Conservation (phyloP, 37 sponge, comb jelly and placozoan genomes). For the Beroe ovata region DNA sequence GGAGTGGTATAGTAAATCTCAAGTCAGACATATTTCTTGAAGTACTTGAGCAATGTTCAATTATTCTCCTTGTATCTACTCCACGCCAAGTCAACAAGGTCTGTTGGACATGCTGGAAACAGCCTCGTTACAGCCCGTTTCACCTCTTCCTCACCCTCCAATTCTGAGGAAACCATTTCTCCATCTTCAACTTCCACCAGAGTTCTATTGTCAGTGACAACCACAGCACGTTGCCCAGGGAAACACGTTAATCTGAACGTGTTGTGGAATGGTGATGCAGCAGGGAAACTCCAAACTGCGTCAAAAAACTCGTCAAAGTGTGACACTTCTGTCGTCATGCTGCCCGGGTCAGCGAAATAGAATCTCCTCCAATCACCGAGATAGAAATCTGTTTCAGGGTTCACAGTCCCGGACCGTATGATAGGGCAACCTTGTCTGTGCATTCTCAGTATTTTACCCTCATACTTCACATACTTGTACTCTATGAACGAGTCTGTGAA, state of each 20-base stretch:
- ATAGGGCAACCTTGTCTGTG: conserved; percentile 1
- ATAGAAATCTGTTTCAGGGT: not conserved
- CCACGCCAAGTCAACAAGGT: not conserved
- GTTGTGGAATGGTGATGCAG: not conserved
- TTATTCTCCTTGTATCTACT: not conserved
- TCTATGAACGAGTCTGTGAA: conserved; percentile 69
- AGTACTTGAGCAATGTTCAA: no score
- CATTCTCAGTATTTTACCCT: conserved; percentile 13
- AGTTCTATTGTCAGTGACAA: not conserved
- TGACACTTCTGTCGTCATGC: not conserved
- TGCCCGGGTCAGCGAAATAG: not conserved
- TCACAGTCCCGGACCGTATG: not conserved
- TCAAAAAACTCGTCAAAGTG: not conserved
- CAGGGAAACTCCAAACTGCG: not conserved
- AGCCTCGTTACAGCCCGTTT: not conserved
- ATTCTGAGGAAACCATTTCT: not conserved
- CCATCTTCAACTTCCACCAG: not conserved
- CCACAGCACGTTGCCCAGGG: not conserved
- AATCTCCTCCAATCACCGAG: not conserved
- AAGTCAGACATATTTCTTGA: no score
- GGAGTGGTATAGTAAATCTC: no score
- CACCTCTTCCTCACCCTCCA: not conserved
- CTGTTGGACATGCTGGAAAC: not conserved
- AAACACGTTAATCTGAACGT: not conserved
- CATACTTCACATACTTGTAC: conserved; percentile 69